A percentile compares a stretch with the other conserved stretches of the same genome.
phyloP scores from a whole-genome alignment of 2,797 vertebrate species.

The Chlorospingus semifuscus region DNA sequence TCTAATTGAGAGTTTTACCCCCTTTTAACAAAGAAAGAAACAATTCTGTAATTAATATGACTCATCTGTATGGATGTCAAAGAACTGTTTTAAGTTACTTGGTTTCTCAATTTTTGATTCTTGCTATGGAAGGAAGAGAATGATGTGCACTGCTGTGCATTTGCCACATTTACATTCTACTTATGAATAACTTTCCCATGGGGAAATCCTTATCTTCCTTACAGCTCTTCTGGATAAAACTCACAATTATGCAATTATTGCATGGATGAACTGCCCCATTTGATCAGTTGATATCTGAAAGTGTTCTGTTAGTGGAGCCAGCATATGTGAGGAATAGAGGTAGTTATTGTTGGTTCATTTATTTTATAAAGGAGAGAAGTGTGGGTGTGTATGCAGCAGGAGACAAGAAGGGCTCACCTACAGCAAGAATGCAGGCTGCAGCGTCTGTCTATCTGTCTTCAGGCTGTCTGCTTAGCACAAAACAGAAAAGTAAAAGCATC shows the following conservation, averaged over 20 bases:
- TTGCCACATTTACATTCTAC: slow-evolving; percentile 4
- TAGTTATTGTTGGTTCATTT: neutral
- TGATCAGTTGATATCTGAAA: slow-evolving; percentile 16
- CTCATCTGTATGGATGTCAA: slow-evolving; percentile 23
- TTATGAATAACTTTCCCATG: neutral
- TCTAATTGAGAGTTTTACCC: neutral
- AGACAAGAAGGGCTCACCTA: neutral
- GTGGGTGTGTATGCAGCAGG: neutral
- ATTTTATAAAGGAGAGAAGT: neutral
- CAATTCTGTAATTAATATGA: slow-evolving; percentile 52
- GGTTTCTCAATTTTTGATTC: slow-evolving; percentile 31
- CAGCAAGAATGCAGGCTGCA: neutral
- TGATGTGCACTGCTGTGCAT: neutral
- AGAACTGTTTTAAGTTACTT: slow-evolving; percentile 4
- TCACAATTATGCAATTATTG: neutral
- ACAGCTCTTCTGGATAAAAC: neutral
- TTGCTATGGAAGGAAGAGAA: slow-evolving; percentile 20
- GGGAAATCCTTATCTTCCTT: neutral
- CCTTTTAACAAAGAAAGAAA: neutral
- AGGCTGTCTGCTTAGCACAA: neutral
- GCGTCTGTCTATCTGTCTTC: neutral
- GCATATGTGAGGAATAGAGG: neutral
- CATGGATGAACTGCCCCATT: neutral
- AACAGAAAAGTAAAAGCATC: slow-evolving; percentile 5
- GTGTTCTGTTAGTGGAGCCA: neutral